Percentiles rank a stretch among this genome's conserved stretches.
phyloP scores from a whole-genome alignment of 2,888 invertebrate genomes.

The Elegia similella region DNA sequence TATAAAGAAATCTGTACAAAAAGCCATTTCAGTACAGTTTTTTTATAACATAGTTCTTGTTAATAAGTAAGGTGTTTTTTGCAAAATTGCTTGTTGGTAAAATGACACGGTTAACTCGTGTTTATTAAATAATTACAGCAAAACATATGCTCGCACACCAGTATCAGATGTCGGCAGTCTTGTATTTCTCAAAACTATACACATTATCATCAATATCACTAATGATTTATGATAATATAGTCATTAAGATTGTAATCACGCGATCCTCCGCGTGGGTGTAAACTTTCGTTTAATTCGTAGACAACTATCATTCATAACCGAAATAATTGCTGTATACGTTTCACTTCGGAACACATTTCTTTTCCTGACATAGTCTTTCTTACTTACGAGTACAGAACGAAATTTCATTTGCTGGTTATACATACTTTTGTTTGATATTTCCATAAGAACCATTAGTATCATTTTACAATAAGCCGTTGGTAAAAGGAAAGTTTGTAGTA shows the following conservation, averaged over 20 bases:
- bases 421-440: too few species aligned
- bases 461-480: too few species aligned
- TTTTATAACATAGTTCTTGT: too few species aligned
- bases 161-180: neutral
- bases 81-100: neutral
- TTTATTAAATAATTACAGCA: neutral
- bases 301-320: neutral
- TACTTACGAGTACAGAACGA: too few species aligned
- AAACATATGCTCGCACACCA: neutral
- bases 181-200: neutral
- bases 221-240: constrained; percentile 8
- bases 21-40: too few species aligned
- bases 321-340: neutral
- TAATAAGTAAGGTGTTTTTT: neutral
- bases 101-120: neutral
- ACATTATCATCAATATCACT: neutral
- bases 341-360: neutral
- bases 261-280: neutral
- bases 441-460: too few species aligned
- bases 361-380: neutral
- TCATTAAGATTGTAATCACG: constrained; percentile 5
- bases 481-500: too few species aligned
- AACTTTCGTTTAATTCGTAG: constrained; percentile 1
- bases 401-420: too few species aligned
- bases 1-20: too few species aligned